A percentile compares a stretch with the other conserved stretches of the same genome.
These are phyloP conservation scores for Pseudococcus longispinus DNA, from an alignment of 2,888 invertebrate species.

Conservation along the genomic window DNA sequence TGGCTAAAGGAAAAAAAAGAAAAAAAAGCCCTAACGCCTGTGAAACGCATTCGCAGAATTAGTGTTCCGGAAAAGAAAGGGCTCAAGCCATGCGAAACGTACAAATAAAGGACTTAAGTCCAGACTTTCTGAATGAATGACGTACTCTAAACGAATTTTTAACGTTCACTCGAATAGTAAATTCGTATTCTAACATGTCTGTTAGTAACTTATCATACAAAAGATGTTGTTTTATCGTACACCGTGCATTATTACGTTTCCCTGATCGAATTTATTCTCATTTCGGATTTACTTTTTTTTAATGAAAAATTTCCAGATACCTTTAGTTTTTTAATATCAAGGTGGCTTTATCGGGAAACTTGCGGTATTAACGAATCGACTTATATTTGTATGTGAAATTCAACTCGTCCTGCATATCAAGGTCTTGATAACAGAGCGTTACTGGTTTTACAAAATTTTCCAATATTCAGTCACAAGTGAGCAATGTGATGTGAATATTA, in stretches of 20 bases:
- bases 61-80: conserved; percentile 35
- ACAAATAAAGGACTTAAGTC: conserved; percentile 39
- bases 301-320: neutral
- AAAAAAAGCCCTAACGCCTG: conserved; percentile 29
- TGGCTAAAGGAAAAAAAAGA: neutral
- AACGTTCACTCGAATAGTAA: conserved; percentile 6
- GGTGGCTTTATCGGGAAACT: neutral
- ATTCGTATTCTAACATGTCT: neutral
- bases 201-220: neutral
- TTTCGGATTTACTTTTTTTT: neutral
- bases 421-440: neutral
- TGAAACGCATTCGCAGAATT: conserved; percentile 35
- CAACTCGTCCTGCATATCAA: neutral
- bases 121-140: conserved; percentile 15
- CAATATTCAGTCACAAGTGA: neutral
- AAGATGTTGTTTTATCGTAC: neutral
- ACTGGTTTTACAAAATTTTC: neutral
- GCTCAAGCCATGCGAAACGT: conserved; percentile 32
- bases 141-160: conserved; percentile 3
- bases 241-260: neutral
- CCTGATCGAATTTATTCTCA: neutral
- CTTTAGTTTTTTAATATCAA: neutral
- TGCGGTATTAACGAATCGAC: neutral
- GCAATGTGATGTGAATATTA: neutral
- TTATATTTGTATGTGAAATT: too few relatives aligned